Evolutionary conservation across 2,113 vertebrate genomes (phyloP).

Genomic region (Pleuronectes platessa): DNA sequence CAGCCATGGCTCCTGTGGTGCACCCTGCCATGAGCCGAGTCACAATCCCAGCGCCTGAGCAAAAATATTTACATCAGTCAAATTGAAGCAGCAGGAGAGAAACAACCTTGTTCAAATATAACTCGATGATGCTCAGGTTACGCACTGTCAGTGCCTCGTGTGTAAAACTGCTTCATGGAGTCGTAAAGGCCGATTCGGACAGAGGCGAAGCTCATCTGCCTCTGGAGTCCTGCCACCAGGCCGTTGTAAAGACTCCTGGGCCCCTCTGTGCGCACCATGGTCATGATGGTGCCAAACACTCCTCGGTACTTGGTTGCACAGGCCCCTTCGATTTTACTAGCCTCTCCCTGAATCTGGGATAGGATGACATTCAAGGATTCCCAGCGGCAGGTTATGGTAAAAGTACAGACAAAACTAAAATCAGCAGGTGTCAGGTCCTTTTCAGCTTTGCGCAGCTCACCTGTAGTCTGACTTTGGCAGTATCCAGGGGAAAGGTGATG

Average conservation of each 20-base stretch:
- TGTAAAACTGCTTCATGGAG: constrained; percentile 89
- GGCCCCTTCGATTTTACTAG: constrained; percentile 43
- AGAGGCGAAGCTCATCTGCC: constrained; percentile 87
- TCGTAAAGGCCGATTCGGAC: constrained; percentile 86
- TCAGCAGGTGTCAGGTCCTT: neutral
- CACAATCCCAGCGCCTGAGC: constrained; percentile 84
- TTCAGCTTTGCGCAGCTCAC: constrained; percentile 64
- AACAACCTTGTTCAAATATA: neutral
- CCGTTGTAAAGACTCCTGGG: constrained; percentile 85
- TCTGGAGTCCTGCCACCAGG: constrained; percentile 86
- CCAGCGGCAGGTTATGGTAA: neutral
- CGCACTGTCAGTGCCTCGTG: constrained; percentile 88
- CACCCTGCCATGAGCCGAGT: constrained; percentile 88
- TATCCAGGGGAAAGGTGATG: constrained; percentile 91
- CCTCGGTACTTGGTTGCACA: constrained; percentile 77
- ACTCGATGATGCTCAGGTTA: constrained; percentile 16
- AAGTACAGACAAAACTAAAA: neutral
- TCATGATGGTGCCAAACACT: constrained; percentile 85
- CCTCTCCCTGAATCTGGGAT: constrained; percentile 88
- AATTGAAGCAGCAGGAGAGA: neutral
- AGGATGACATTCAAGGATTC: neutral
- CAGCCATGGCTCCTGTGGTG: constrained; percentile 90
- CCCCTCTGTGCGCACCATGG: constrained; percentile 86
- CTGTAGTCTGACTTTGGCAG: constrained; percentile 91
- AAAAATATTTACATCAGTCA: constrained; percentile 8